Base-by-base conservation (phyloP, 2,888 invertebrate species). In the Acheta domesticus region DNA sequence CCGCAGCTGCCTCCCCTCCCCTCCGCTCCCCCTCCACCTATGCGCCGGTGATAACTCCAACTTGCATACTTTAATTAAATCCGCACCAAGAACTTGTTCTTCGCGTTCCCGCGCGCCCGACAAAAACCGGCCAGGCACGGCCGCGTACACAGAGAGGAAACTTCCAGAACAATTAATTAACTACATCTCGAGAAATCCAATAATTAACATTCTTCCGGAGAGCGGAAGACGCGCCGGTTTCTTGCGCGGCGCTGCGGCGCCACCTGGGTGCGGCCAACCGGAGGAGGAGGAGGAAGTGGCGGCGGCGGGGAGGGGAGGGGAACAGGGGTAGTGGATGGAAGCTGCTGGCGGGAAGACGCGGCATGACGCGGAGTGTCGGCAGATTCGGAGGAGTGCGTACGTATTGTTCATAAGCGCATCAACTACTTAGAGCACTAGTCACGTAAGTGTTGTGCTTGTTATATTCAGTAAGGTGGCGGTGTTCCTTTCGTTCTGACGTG, bases 11-110 rank as follows among this genome's bases (percentile, higher is more conserved):
- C 62, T 62, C 62, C 5, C 62, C n/a, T 62, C 62, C 8, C 62
- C n/a, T 62, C 8, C n/a, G 8, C 11, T n/a, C 12, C 62, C 62
- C 62, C 8, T 62, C 62, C 14, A 12, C 62, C 62, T 62, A 19
- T 8, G 14, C n/a, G 16, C n/a, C 62, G 62, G 62, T 19, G 62
- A 62, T 62, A 62, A 62, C 16, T 62, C 62, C 62, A 62, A 62
- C 62, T 62, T 62, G 62, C 62, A 62, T 62, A 62, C 62, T 62
- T 16, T 62, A 62, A 62, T 62, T 62, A 62, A 62, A 62, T 62
- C 62, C 62, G 62, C 62, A 62, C 62, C 62, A 62, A 62, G 62
- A 62, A 62, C 62, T 62, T 62, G 62, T 62, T 62, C 62, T 62
- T 62, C 62, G 62, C 62, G 62, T 62, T 62, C 62, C 62, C 14